phyloP scores from a whole-genome alignment of 2,888 invertebrate genomes.

The Stenchaetothrips biformis region DNA sequence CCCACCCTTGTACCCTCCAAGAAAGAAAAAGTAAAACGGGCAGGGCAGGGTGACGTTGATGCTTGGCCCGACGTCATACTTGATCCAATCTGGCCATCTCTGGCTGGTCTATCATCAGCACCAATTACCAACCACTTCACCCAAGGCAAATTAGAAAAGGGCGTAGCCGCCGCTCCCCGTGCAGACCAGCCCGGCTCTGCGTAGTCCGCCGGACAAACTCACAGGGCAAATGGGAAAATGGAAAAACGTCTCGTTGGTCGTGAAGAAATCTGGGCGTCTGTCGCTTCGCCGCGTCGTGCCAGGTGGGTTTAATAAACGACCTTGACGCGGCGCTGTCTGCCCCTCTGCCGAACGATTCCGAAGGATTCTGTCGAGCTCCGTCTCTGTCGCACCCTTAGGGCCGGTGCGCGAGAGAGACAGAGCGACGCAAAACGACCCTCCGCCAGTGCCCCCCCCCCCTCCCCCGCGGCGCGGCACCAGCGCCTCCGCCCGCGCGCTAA shows the following conservation, averaged over 20 bases:
- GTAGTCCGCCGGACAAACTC: background rate
- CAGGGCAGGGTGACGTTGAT: no score
- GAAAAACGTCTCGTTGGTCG: background rate
- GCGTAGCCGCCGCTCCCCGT: no score
- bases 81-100: background rate
- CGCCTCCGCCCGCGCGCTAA: background rate
- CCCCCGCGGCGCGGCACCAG: background rate
- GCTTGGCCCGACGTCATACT: background rate
- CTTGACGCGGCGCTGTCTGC: no score
- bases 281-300: no score
- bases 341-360: no score
- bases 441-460: background rate
- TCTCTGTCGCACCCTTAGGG: no score
- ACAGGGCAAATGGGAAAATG: background rate
- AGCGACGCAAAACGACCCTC: background rate
- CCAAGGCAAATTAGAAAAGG: background rate
- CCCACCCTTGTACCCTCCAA: no score
- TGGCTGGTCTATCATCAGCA: background rate
- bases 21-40: no score
- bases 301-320: no score
- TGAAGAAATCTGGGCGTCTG: no score
- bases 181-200: background rate
- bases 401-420: no score
- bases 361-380: no score
- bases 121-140: background rate